Evolutionary conservation across 2,888 invertebrate genomes (phyloP), one percentile per base, ranked within the genome.

Genomic region (Epirrhoe tristata): DNA sequence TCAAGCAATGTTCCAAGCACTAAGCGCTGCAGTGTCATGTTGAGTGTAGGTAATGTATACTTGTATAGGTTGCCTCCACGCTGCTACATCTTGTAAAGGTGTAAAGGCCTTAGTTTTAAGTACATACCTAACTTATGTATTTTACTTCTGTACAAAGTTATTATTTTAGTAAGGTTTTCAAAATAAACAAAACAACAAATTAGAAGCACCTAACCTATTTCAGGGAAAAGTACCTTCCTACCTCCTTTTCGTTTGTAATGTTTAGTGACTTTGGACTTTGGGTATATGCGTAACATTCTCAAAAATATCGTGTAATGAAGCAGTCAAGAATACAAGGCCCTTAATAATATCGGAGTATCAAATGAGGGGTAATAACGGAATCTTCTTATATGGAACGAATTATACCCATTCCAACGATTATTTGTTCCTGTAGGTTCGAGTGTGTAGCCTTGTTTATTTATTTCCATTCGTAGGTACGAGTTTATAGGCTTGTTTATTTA

Each of bases 291-390:
- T 51, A 58, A 55, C 6, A 31, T 12, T 32, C 55, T 17, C 55
- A n/a, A 51, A 51, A 34, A 24, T 55, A 50, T 46, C 51, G 56
- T 65, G 60, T 56, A 46, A 57, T 60, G 46, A 60, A 60, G 65
- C 46, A 43, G 56, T 65, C 50, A 52, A 8, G 10, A 5, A 10
- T 32, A 5, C 65, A 57, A 65, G 65, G 60, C 12, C 17, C 12
- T 39, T 53, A 10, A 32, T 58, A 43, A 12, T 12, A 43, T 12
- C 39, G 12, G 39, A 55, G 43, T 59, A 12, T 52, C 65, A 60
- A 60, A 65, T 65, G 32, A 12, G 39, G 55, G 46, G 24, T 59
- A 36, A 46, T 56, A 39, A 17, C 17, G 10, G 39, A 57, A 62
- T 57, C 50, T 12, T 58, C 52, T 43, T 65, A 46, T 60, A 60